phyloP scores from a whole-genome alignment of 2,113 vertebrate genomes.

The Saimiri boliviensis region DNA sequence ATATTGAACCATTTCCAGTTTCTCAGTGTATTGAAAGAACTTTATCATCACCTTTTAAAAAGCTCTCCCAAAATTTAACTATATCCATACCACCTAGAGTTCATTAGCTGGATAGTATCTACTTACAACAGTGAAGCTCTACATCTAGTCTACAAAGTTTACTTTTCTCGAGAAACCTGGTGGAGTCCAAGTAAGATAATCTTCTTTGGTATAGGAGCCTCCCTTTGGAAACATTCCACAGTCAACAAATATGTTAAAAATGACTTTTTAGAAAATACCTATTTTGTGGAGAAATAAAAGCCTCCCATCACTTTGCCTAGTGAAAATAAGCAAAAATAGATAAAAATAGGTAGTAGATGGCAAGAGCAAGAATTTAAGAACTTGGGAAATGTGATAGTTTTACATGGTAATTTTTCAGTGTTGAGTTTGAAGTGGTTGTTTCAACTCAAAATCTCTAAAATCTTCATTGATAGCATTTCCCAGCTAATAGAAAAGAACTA shows the following conservation, averaged over 20 bases:
- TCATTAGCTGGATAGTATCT: slow-evolving; percentile 20
- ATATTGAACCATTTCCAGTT: slow-evolving; percentile 35
- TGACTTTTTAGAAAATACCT: neutral
- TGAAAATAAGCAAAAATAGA: neutral
- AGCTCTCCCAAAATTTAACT: slow-evolving; percentile 39
- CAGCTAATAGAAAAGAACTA: neutral
- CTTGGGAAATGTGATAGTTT: neutral
- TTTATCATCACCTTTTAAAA: slow-evolving; percentile 55
- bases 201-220: neutral
- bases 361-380: neutral
- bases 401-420: slow-evolving; percentile 25
- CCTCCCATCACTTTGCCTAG: neutral
- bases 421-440: neutral
- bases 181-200: slow-evolving; percentile 10
- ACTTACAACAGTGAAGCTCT: neutral
- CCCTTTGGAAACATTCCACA: slow-evolving; percentile 5
- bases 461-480: neutral
- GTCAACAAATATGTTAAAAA: neutral
- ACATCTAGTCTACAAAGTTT: neutral
- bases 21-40: slow-evolving; percentile 54
- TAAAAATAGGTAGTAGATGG: neutral
- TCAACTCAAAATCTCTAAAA: neutral
- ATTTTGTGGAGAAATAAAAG: neutral
- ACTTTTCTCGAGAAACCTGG: neutral
- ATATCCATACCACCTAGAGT: neutral